Evolutionary conservation across 1,140 invertebrate species (phyloP).

Genomic region (Triops longicaudatus): DNA sequence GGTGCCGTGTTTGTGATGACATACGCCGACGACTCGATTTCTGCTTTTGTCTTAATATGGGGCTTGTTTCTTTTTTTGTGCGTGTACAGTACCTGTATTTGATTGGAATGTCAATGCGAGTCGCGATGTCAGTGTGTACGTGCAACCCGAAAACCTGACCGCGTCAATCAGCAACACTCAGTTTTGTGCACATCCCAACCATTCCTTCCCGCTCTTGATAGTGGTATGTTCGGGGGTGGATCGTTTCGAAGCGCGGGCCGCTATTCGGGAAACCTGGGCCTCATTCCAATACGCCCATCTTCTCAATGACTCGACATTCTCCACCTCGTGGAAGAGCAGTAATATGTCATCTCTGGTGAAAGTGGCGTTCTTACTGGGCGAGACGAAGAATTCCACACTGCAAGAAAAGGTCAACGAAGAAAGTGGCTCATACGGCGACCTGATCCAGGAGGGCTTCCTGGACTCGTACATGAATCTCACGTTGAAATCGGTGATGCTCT

Average conservation of each 20-base stretch:
- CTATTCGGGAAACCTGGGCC: conserved; percentile 75
- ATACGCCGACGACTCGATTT: neutral
- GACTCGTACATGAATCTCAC: conserved; percentile 91
- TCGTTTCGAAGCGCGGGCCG: conserved; percentile 54
- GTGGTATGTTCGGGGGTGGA: conserved; percentile 60
- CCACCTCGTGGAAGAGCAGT: neutral
- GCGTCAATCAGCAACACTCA: conserved; percentile 46
- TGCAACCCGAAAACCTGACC: conserved; percentile 58
- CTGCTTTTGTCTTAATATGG: neutral
- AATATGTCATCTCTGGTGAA: conserved; percentile 33
- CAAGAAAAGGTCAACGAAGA: conserved; percentile 51
- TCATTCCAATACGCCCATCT: conserved; percentile 35
- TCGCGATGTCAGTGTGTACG: conserved; percentile 57
- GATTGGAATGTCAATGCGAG: conserved; percentile 65
- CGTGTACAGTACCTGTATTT: conserved; percentile 50
- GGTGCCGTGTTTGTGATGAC: no score
- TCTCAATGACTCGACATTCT: conserved; percentile 9
- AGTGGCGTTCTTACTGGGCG: conserved; percentile 49
- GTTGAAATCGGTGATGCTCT: conserved; percentile 73
- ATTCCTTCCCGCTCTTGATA: conserved; percentile 52
- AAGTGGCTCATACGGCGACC: conserved; percentile 58
- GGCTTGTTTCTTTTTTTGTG: neutral
- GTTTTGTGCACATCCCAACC: conserved; percentile 9
- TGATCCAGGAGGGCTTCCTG: conserved; percentile 81
- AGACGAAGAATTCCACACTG: conserved; percentile 46